These are phyloP conservation scores for Drosophila willistoni DNA, from an alignment of 1,140 invertebrate genomes.

Conservation along the genomic window DNA sequence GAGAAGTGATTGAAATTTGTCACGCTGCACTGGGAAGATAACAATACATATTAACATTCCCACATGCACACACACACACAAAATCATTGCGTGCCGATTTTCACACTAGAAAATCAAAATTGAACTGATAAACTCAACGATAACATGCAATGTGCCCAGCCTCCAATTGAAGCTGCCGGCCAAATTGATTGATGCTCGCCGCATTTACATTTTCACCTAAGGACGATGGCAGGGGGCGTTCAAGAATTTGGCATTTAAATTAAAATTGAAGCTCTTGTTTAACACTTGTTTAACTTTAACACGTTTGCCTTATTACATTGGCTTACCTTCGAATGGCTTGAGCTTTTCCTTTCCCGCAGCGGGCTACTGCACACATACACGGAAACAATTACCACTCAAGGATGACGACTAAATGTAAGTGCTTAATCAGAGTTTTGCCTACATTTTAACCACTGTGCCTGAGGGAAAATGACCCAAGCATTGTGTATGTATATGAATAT, in stretches of 20 bases:
- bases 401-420: background rate
- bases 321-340: background rate
- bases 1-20: slow-evolving; percentile 24
- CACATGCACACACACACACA: background rate
- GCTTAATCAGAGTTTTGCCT: background rate
- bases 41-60: background rate
- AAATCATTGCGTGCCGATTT: slow-evolving; percentile 43
- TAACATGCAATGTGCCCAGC: slow-evolving; percentile 28
- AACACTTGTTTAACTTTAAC: background rate
- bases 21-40: slow-evolving; percentile 29
- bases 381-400: background rate
- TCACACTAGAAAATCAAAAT: slow-evolving; percentile 61
- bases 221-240: background rate
- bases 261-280: slow-evolving; percentile 12
- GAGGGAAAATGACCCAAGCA: background rate
- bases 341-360: background rate
- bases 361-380: no score
- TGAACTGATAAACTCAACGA: slow-evolving; percentile 58
- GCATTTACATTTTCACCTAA: background rate
- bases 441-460: background rate
- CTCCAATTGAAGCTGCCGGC: no score
- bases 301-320: slow-evolving; percentile 12
- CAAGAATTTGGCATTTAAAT: slow-evolving; percentile 11
- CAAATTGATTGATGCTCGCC: slow-evolving; percentile 21
- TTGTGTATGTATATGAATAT: background rate